Base-by-base conservation (phyloP, 2,888 invertebrate genomes). In the Emmelina monodactyla region DNA sequence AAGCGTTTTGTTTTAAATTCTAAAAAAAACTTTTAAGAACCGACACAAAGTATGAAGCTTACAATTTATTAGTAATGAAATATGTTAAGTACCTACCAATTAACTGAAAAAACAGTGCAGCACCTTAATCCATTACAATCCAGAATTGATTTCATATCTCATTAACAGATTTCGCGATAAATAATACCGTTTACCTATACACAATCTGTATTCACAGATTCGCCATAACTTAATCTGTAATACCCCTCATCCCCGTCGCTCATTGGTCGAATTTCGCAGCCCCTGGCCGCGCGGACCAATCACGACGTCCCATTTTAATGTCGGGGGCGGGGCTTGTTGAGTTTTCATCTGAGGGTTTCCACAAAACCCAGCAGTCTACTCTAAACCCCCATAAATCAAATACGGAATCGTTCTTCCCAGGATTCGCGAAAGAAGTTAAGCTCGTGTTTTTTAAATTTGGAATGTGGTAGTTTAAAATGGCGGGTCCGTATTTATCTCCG, bases 401-500 rank as follows among this genome's bases (percentile, higher is more conserved):
- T n/a, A n/a, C n/a, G n/a, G n/a, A n/a, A n/a, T n/a, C n/a, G n/a
- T n/a, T n/a, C n/a, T n/a, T n/a, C n/a, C n/a, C n/a, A n/a, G 25
- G 3, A 25, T 25, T 25, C n/a, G 6, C 11, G 3, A 7, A 4
- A 4, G 25, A 25, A 7, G 4, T 25, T 4, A 25, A 25, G 3
- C 11, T 25, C 3, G 25, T 7, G 11, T 25, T 25, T 25, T 9
- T 9, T n/a, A 25, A 4, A n/a, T 25, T 4, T 25, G 3, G 11
- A 25, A 7, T 4, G 3, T 25, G 3, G 6, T 4, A 25, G n/a
- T n/a, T 7, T n/a, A 43, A 16, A 49, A 92, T 93, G 92, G 92
- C 92, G 34, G 92, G 92, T 37, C 92, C 93, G 38, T 93, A 92
- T 60, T 70, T 93, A 38, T 91, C 92, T 32, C 92, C 92, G 0